Percentiles rank a stretch among this genome's conserved stretches.
These are phyloP conservation scores for Bergia sp. DNA, from an alignment of 92 coral and sea anemone genomes.

Conservation along the genomic window DNA sequence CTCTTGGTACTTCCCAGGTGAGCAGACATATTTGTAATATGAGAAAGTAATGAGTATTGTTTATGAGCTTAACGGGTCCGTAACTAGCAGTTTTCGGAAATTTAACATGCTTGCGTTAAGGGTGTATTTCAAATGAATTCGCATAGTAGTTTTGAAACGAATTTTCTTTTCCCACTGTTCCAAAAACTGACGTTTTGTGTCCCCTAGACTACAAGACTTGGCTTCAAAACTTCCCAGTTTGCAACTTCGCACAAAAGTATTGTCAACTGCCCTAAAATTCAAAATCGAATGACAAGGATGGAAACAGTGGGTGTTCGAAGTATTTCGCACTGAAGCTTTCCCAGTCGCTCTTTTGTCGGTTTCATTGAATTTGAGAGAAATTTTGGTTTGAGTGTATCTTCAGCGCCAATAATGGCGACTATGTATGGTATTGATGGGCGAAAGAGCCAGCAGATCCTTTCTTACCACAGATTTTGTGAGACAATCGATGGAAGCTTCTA, in stretches of 20 bases:
- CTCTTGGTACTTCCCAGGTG: constrained; percentile 29
- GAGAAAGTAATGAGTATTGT: not conserved
- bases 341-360: constrained; percentile 44
- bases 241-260: constrained; percentile 41
- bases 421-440: constrained; percentile 62
- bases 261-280: constrained; percentile 57
- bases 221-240: constrained; percentile 55
- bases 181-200: constrained; percentile 5
- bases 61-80: constrained; percentile 13
- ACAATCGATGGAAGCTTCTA: constrained; percentile 61
- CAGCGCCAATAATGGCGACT: constrained; percentile 51
- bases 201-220: constrained; percentile 13
- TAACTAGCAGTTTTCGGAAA: constrained; percentile 33
- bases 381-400: constrained; percentile 40
- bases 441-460: constrained; percentile 53
- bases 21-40: not conserved
- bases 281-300: constrained; percentile 55
- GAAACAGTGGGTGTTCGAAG: constrained; percentile 59
- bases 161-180: too few relatives aligned
- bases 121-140: not conserved
- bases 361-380: constrained; percentile 50
- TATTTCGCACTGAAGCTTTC: constrained; percentile 35
- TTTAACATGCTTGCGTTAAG: constrained; percentile 9
- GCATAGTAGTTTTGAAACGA: not conserved
- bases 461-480: constrained; percentile 67